Percentiles rank a stretch among this genome's conserved stretches.
phyloP scores from a whole-genome alignment of 2,888 invertebrate species.

The Acleris sparsana region DNA sequence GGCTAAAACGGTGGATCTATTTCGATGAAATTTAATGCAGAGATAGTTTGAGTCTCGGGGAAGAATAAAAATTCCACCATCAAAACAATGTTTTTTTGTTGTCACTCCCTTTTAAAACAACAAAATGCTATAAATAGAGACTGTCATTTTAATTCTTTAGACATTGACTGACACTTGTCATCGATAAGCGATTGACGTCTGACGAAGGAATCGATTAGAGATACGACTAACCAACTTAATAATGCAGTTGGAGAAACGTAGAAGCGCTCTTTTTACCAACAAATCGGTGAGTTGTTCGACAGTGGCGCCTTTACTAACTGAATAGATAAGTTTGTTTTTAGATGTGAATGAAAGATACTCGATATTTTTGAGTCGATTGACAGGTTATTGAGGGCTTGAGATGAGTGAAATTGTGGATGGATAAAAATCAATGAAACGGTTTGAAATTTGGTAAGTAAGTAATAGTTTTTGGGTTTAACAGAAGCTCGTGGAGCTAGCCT shows the following conservation, averaged over 20 bases:
- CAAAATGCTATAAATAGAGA: conserved; percentile 25
- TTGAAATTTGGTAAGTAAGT: too few species aligned
- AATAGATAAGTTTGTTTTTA: not conserved
- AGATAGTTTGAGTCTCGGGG: too few species aligned
- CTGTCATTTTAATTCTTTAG: conserved; percentile 62
- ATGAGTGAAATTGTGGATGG: conserved; percentile 6
- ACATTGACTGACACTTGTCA: conserved; percentile 67
- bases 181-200: conserved; percentile 68
- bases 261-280: not conserved
- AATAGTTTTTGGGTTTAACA: too few species aligned
- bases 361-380: conserved; percentile 31
- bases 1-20: too few species aligned
- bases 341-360: conserved; percentile 30
- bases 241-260: conserved; percentile 9
- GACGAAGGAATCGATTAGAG: conserved; percentile 71
- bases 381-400: conserved; percentile 32
- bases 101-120: conserved; percentile 11
- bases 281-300: not conserved
- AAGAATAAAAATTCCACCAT: not conserved
- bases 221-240: conserved; percentile 37
- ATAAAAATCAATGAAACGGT: not conserved
- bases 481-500: too few species aligned
- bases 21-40: too few species aligned
- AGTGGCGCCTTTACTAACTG: not conserved
- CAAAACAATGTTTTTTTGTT: not conserved